phyloP scores from a whole-genome alignment of 2,113 vertebrate species.

The Grallaria varia region DNA sequence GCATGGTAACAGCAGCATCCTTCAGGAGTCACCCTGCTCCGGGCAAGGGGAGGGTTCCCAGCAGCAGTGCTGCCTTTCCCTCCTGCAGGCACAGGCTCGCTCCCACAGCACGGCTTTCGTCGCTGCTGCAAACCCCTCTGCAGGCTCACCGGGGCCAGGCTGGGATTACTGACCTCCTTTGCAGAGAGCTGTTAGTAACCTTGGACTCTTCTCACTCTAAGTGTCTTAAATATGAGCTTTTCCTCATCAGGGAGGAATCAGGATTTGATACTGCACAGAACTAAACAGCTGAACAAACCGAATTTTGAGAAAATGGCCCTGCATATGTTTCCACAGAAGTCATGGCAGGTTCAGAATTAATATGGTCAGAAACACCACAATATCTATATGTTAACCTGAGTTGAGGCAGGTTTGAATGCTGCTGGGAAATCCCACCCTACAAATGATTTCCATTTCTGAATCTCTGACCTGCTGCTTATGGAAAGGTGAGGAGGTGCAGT shows the following conservation, averaged over 20 bases:
- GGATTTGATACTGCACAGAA: neutral
- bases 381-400: neutral
- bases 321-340: neutral
- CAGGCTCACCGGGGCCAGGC: neutral
- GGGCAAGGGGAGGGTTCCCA: neutral
- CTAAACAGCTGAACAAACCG: neutral
- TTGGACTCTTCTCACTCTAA: neutral
- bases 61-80: neutral
- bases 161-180: neutral
- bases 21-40: neutral
- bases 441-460: neutral
- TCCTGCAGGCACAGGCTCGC: neutral
- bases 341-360: neutral
- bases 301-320: neutral
- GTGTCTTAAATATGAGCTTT: neutral
- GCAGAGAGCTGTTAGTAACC: neutral
- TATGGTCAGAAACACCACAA: neutral
- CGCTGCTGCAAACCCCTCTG: neutral
- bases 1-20: neutral
- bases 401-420: neutral
- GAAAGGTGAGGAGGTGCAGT: neutral
- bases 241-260: neutral
- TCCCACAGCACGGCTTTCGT: neutral
- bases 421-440: neutral
- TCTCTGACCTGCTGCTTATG: neutral